Evolutionary conservation across 1,140 invertebrate species (phyloP).

Genomic region (Diorhabda elongata): DNA sequence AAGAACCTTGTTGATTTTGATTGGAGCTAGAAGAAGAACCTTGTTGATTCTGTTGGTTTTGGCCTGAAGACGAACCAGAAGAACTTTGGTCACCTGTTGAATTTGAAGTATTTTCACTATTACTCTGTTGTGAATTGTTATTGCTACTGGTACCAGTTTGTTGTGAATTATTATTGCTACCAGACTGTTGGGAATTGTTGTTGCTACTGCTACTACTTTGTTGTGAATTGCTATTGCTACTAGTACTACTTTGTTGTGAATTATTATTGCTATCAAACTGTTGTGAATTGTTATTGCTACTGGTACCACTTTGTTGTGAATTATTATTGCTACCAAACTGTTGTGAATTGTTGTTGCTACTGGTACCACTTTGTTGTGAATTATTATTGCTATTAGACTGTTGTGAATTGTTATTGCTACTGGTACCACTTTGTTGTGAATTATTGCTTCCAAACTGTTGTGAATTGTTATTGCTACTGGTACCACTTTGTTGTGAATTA

Average conservation of each 20-base stretch:
- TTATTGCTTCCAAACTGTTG: conserved; percentile 17
- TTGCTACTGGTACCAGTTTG: conserved; percentile 22
- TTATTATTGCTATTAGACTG: conserved; percentile 21
- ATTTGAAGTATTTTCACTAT: not conserved
- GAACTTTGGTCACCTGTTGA: not conserved
- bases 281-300: conserved; percentile 11
- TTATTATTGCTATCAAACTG: conserved; percentile 5
- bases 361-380: conserved; percentile 13
- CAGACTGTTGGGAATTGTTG: not conserved
- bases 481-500: conserved; percentile 11
- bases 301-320: conserved; percentile 11
- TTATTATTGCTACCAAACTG: not conserved
- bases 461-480: conserved; percentile 18
- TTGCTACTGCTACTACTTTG: not conserved
- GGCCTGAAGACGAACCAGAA: conserved; percentile 15
- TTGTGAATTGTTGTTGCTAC: not conserved
- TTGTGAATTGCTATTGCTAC: not conserved
- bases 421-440: not conserved
- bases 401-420: not conserved
- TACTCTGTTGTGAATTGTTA: not conserved
- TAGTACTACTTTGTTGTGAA: conserved; percentile 6
- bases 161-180: not conserved
- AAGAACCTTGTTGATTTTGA: conserved; percentile 18
- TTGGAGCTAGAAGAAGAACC: not conserved
- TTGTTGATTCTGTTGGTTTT: conserved; percentile 2